phyloP scores from a whole-genome alignment of 1,140 invertebrate genomes.

The Drosophila neocordata region DNA sequence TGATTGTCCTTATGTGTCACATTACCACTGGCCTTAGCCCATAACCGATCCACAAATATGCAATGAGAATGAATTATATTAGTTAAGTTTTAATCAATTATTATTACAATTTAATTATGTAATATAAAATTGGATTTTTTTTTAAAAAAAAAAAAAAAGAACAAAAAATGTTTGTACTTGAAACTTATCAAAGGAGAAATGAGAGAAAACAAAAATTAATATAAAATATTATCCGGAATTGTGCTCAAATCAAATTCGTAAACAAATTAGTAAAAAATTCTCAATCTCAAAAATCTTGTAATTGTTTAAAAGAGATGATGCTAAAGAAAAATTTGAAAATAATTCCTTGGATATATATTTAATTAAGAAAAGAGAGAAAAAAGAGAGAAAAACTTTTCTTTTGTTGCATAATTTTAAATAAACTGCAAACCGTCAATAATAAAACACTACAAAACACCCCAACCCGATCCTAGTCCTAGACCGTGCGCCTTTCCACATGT shows the following conservation, averaged over 20 bases:
- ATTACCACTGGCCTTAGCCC: not conserved
- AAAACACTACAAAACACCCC: not conserved
- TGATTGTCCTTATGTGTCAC: not conserved
- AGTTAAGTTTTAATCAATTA: constrained; percentile 4
- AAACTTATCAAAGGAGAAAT: not conserved
- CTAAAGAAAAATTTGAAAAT: not conserved
- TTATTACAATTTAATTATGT: not conserved
- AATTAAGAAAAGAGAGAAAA: constrained; percentile 10
- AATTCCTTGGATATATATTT: constrained; percentile 7
- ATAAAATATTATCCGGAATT: too few species aligned
- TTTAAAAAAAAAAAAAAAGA: not conserved
- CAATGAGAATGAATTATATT: constrained; percentile 2
- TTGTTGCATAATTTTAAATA: constrained; percentile 70
- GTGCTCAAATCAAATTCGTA: too few species aligned
- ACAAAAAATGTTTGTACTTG: too few species aligned
- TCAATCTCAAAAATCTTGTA: too few species aligned
- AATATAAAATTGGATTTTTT: not conserved
- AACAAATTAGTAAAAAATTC: too few species aligned
- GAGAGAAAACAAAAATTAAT: not conserved
- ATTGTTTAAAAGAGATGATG: not conserved
- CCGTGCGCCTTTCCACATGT: too few species aligned
- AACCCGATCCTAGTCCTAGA: not conserved
- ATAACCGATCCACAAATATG: not conserved
- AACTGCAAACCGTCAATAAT: constrained; percentile 11
- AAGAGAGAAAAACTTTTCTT: constrained; percentile 14